These are phyloP conservation scores for Bolborhynchus lineola DNA, from an alignment of 2,113 vertebrate genomes.

Conservation along the genomic window DNA sequence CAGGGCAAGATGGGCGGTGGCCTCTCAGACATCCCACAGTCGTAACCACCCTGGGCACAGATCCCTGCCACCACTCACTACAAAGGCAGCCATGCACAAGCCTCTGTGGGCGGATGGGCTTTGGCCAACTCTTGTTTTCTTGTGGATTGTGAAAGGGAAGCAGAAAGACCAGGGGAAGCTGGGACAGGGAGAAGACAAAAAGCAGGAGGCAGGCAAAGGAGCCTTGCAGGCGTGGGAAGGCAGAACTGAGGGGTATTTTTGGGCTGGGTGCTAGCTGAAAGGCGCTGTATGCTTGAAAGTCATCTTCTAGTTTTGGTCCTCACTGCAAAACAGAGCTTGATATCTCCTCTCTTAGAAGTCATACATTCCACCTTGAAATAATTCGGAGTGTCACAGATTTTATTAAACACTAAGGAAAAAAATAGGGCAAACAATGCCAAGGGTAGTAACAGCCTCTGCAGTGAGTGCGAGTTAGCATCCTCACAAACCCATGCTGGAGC, in stretches of 20 bases:
- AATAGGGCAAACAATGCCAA: neutral
- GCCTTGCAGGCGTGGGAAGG: neutral
- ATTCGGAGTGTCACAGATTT: neutral
- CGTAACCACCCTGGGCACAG: neutral
- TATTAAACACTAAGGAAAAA: neutral
- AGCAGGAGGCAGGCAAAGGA: neutral
- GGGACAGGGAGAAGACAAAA: neutral
- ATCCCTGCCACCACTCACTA: neutral
- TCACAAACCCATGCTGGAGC: neutral
- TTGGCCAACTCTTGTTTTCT: neutral
- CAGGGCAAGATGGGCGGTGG: neutral
- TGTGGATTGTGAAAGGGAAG: conserved; percentile 25
- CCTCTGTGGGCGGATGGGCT: neutral
- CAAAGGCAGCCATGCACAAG: conserved; percentile 16
- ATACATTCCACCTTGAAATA: neutral
- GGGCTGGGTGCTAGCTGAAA: neutral
- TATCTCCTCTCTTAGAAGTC: neutral
- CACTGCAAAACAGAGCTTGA: neutral
- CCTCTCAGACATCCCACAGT: neutral
- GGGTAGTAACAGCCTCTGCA: neutral
- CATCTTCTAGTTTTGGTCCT: neutral
- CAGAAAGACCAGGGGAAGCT: neutral
- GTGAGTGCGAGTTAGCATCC: neutral
- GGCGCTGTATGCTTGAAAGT: fast-evolving
- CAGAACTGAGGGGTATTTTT: neutral